These are phyloP conservation scores for Labrus mixtus DNA, from an alignment of 2,113 vertebrate species.

Conservation along the genomic window DNA sequence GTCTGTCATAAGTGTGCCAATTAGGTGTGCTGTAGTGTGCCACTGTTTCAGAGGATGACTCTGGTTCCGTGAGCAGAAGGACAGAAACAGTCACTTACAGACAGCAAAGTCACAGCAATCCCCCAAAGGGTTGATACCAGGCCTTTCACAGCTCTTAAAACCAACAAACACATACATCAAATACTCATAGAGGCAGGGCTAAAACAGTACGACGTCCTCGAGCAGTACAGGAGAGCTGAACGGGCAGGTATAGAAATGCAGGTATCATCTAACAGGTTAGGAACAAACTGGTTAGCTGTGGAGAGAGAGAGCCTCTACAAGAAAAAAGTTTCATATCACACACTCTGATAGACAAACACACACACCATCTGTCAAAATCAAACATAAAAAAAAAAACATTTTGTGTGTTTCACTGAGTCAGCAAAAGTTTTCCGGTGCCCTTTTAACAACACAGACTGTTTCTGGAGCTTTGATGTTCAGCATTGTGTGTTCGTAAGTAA, in stretches of 20 bases:
- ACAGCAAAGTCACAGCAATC: slow-evolving; percentile 60
- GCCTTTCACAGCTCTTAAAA: slow-evolving; percentile 40
- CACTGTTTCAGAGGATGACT: slow-evolving; percentile 37
- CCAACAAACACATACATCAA: slow-evolving; percentile 42
- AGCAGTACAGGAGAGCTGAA: slow-evolving; percentile 51
- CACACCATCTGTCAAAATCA: slow-evolving; percentile 46
- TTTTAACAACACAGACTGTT: slow-evolving; percentile 59
- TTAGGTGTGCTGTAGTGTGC: slow-evolving; percentile 41
- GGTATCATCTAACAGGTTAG: slow-evolving; percentile 52
- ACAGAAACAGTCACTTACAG: slow-evolving; percentile 51
- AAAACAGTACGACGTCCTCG: slow-evolving; percentile 49
- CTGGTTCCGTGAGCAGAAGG: slow-evolving; percentile 53
- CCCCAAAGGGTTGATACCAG: slow-evolving; percentile 47
- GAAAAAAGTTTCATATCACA: slow-evolving; percentile 35
- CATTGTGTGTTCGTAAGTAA: slow-evolving; percentile 54
- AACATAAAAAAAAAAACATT: slow-evolving; percentile 54
- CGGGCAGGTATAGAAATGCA: slow-evolving; percentile 30
- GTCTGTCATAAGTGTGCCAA: slow-evolving; percentile 46
- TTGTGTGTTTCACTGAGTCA: slow-evolving; percentile 64
- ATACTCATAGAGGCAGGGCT: slow-evolving; percentile 35
- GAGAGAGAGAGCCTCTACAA: slow-evolving; percentile 46
- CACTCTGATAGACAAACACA: slow-evolving; percentile 7
- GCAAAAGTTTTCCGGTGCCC: slow-evolving; percentile 62
- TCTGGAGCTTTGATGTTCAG: slow-evolving; percentile 63
- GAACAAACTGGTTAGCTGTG: slow-evolving; percentile 36